These are phyloP conservation scores for Marmota monax DNA, from an alignment of 2,113 vertebrate species.

Conservation along the genomic window DNA sequence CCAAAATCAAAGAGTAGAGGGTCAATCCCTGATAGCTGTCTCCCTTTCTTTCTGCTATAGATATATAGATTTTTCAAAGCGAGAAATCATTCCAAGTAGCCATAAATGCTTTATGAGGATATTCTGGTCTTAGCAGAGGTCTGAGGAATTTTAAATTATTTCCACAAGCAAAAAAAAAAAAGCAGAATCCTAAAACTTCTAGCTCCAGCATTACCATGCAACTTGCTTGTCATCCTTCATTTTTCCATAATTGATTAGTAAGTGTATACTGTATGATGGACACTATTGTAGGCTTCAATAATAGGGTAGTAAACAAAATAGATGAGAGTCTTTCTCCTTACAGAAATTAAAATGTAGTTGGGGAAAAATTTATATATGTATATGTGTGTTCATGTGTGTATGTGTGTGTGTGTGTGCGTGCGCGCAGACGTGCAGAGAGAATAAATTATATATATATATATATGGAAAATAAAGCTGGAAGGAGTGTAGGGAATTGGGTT, in stretches of 20 bases:
- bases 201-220: not conserved
- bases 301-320: not conserved
- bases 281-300: not conserved
- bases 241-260: not conserved
- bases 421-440: too few relatives aligned
- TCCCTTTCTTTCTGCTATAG: not conserved
- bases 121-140: not conserved
- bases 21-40: not conserved
- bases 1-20: not conserved
- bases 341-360: not conserved
- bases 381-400: too few relatives aligned
- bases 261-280: not conserved
- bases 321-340: not conserved
- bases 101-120: not conserved
- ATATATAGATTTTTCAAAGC: not conserved
- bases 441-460: too few relatives aligned
- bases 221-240: not conserved
- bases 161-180: slow-evolving; percentile 1
- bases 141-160: slow-evolving; percentile 14
- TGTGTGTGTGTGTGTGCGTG: too few relatives aligned
- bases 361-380: not conserved
- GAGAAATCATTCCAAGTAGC: not conserved
- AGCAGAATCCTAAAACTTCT: not conserved
- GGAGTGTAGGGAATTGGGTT: not conserved
- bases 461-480: not conserved